Percentiles rank a stretch among this genome's conserved stretches.
Conservation (phyloP, 2,797 vertebrate genomes). For the Molossus alvarezi region DNA sequence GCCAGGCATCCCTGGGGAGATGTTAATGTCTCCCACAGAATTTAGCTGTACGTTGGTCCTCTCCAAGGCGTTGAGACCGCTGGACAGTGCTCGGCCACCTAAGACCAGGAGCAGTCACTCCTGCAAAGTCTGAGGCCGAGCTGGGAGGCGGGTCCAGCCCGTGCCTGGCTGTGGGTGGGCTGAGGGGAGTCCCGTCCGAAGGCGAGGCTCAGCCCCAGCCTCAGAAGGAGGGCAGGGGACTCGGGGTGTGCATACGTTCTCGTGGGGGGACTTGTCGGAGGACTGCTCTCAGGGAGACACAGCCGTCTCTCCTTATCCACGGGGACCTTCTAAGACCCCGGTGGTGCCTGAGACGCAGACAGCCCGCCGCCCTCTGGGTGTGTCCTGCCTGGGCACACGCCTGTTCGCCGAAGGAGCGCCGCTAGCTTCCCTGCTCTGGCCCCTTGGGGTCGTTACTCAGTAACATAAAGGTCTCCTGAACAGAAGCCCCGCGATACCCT, state of each 20-base stretch:
- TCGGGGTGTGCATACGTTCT: neutral
- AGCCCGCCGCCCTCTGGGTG: too few species aligned
- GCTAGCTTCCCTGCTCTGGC: too few species aligned
- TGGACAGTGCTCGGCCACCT: neutral
- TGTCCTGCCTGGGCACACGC: too few species aligned
- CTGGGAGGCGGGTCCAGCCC: neutral
- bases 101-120: neutral
- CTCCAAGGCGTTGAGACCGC: neutral
- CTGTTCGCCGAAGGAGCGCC: too few species aligned
- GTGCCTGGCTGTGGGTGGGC: neutral
- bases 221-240: neutral
- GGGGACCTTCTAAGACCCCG: too few species aligned
- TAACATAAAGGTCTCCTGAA: too few species aligned
- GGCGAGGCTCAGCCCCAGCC: fast-evolving
- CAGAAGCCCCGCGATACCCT: too few species aligned
- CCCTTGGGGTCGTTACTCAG: too few species aligned
- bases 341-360: too few species aligned
- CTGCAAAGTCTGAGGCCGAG: neutral
- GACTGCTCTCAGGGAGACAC: too few species aligned
- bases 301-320: too few species aligned
- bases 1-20: neutral
- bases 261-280: too few species aligned
- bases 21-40: neutral
- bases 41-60: neutral
- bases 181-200: neutral